Base-by-base conservation (phyloP, 2,113 vertebrate genomes). In the Mugil cephalus region DNA sequence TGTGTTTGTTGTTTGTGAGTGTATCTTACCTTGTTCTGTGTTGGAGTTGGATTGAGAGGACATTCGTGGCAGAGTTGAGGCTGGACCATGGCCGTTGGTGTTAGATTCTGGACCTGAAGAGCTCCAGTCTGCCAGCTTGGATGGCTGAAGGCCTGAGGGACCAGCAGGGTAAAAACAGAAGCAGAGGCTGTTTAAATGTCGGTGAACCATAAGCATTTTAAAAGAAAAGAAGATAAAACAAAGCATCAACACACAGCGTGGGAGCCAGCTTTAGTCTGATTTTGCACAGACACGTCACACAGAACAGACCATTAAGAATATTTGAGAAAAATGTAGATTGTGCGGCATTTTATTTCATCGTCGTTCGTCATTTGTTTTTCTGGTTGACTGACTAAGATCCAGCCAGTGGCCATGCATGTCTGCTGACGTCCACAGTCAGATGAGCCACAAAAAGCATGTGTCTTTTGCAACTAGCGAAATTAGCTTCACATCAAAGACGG, bases 101-200 rank as follows among this genome's bases (percentile, higher is more conserved):
- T 90, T 94, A 36, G 84, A 83, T 34, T 97, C 95, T 65, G 88
- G 55, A 61, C 77, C 83, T 52, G 87, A 56, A 34, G 85, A 59
- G 56, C 73, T 93, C 96, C 96, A 96, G 11, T 96, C 96, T 35
- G 89, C 71, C 53, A 87, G 69, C 60, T 90, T 93, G 21, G 89
- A 78, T 38, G 88, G 69, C 15, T 89, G 91, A 64, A 83, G 80
- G 6, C 86, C 88, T 90, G 48, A 6, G 5, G 30, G 19, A 58
- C 14, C 46, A 18, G 1, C 10, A 68, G 10, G n/a, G 14, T 10
- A 65, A 3, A n/a, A 24, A 53, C 3, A 39, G 4, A 56, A 5
- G 4, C 12, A 10, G 7, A 21, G 6, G n/a, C n/a, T 36, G 1
- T 55, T 46, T 43, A 15, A 17, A 24, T 50, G 10, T 60, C 10